These are phyloP conservation scores for Parasteatoda tepidariorum DNA, from an alignment of 1,140 invertebrate genomes.

Conservation along the genomic window DNA sequence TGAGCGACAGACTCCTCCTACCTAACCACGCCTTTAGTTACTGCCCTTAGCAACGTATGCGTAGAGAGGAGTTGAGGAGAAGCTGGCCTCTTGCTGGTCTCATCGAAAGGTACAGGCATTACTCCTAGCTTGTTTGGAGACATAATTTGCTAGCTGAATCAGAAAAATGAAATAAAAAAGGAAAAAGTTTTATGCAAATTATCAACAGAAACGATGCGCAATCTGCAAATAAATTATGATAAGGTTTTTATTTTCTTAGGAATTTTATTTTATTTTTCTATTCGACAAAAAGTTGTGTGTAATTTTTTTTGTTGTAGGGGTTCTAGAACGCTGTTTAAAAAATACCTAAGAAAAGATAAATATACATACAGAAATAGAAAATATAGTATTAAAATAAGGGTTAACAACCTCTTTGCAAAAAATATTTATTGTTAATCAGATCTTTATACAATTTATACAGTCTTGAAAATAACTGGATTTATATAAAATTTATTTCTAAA, in stretches of 20 bases:
- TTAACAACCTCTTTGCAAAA: no score
- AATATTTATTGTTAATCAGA: no score
- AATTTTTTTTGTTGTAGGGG: no score
- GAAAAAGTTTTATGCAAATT: conserved; percentile 46
- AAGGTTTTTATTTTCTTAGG: conserved; percentile 15
- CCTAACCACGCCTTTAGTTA: background rate
- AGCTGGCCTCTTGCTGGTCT: conserved; percentile 24
- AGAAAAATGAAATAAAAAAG: background rate
- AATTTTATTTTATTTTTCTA: background rate
- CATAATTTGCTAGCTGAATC: conserved; percentile 1
- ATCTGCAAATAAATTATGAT: conserved; percentile 54
- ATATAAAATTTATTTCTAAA: no score
- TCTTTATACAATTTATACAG: no score
- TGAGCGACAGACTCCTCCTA: conserved; percentile 36
- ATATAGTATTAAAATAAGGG: no score
- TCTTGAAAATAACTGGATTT: no score
- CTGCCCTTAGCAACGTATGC: conserved; percentile 31
- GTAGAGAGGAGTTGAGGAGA: conserved; percentile 5
- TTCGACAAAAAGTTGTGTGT: no score
- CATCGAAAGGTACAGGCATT: conserved; percentile 15
- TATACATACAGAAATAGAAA: no score
- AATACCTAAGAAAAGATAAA: no score
- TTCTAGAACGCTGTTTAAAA: no score
- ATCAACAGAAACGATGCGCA: conserved; percentile 18
- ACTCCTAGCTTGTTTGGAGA: conserved; percentile 9